These are phyloP conservation scores for Neodiprion fabricii DNA, from an alignment of 1,140 invertebrate species.

Conservation along the genomic window DNA sequence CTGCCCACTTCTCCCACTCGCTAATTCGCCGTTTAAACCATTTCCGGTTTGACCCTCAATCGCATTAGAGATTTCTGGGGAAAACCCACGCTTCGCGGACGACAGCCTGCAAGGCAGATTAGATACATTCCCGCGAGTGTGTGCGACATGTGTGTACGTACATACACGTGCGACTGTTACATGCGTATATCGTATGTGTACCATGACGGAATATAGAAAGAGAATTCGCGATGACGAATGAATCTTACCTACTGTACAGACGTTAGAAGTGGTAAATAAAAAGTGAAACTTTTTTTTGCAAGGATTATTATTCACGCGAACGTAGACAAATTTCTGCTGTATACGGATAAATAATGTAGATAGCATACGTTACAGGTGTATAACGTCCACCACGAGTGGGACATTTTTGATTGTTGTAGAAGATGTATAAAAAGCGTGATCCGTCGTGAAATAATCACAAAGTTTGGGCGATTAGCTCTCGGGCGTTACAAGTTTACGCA, in stretches of 20 bases:
- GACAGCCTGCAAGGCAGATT: not conserved
- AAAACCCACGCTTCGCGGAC: slow-evolving; percentile 41
- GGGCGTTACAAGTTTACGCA: not conserved
- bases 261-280: too few relatives aligned
- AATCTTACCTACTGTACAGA: too few relatives aligned
- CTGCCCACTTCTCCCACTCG: slow-evolving; percentile 51
- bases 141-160: not conserved
- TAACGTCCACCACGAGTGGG: not conserved
- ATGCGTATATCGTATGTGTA: not conserved
- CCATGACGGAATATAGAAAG: not conserved
- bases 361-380: not conserved
- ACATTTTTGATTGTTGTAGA: not conserved
- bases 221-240: too few relatives aligned
- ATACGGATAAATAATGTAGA: not conserved
- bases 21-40: slow-evolving; percentile 47
- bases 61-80: slow-evolving; percentile 45
- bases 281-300: not conserved
- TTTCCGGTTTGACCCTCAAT: slow-evolving; percentile 40
- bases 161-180: slow-evolving; percentile 7
- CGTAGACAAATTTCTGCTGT: not conserved
- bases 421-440: not conserved
- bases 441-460: not conserved
- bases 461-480: not conserved
- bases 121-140: not conserved
- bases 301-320: not conserved